Conservation (phyloP, 1,140 invertebrate genomes). For the Diachasma alloeum region DNA sequence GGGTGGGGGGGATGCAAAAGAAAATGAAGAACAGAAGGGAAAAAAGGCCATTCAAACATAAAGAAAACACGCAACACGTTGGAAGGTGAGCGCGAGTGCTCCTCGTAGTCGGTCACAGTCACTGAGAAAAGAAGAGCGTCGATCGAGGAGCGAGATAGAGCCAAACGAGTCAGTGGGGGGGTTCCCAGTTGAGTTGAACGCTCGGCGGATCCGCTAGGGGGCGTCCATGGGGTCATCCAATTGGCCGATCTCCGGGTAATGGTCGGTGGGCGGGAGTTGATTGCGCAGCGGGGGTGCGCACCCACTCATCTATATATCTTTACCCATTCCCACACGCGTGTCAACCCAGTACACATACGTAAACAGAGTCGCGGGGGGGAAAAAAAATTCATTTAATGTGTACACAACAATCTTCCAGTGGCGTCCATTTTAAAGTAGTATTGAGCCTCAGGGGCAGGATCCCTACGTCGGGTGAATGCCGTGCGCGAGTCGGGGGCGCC, state of each 20-base stretch:
- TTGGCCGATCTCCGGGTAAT: slow-evolving; percentile 61
- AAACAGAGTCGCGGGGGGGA: neutral
- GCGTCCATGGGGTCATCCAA: slow-evolving; percentile 59
- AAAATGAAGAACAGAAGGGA: slow-evolving; percentile 14
- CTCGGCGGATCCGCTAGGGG: slow-evolving; percentile 44
- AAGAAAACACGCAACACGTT: slow-evolving; percentile 2
- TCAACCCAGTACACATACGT: neutral
- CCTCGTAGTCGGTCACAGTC: slow-evolving; percentile 21
- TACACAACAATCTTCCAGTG: neutral
- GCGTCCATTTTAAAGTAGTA: slow-evolving; percentile 3
- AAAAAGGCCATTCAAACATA: neutral
- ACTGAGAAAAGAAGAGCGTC: neutral
- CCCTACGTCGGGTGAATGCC: slow-evolving; percentile 8
- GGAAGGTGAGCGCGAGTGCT: slow-evolving; percentile 18
- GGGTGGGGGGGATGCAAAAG: slow-evolving; percentile 15
- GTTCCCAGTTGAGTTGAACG: neutral
- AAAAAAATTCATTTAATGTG: neutral
- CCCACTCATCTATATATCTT: slow-evolving; percentile 37
- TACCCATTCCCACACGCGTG: neutral
- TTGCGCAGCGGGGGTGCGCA: slow-evolving; percentile 55
- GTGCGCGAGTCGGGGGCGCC: slow-evolving; percentile 41
- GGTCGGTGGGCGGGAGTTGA: slow-evolving; percentile 60
- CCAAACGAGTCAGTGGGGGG: neutral
- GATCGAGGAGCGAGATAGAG: slow-evolving; percentile 4
- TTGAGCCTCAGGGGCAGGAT: neutral